Evolutionary conservation across 2,797 vertebrate genomes (phyloP).

Genomic region (Melanotaenia trifasciata): DNA sequence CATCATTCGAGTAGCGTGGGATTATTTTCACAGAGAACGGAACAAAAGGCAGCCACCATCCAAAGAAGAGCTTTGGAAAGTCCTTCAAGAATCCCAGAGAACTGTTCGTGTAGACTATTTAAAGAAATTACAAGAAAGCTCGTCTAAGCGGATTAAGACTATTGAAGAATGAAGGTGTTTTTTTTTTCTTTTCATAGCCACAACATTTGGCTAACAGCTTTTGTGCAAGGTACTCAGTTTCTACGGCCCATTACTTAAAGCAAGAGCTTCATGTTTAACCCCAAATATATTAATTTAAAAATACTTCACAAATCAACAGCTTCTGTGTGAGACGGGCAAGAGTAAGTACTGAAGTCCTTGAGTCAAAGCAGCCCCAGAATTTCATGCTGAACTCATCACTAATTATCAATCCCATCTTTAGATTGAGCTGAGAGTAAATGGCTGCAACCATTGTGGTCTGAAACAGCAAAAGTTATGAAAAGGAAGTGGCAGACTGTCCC

Average conservation of each 20-base stretch:
- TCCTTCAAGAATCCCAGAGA: too few species aligned
- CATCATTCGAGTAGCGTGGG: background rate
- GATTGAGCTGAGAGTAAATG: slow-evolving; percentile 26
- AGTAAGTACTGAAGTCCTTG: slow-evolving; percentile 18
- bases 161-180: background rate
- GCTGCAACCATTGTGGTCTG: slow-evolving; percentile 6
- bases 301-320: background rate
- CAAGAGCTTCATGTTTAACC: background rate
- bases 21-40: background rate
- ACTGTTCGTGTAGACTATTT: background rate
- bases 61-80: too few species aligned
- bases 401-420: slow-evolving; percentile 28
- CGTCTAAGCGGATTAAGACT: too few species aligned
- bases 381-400: slow-evolving; percentile 18
- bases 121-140: background rate
- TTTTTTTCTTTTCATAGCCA: too few species aligned
- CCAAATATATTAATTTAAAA: slow-evolving; percentile 9
- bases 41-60: too few species aligned
- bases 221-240: background rate
- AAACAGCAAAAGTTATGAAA: slow-evolving; percentile 26
- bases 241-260: background rate
- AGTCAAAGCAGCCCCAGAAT: slow-evolving; percentile 20
- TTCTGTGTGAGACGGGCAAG: slow-evolving; percentile 9
- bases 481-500: slow-evolving; percentile 16
- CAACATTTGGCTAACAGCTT: too few species aligned